Evolutionary conservation across 2,888 invertebrate genomes (phyloP), one percentile per base, ranked within the genome.

Genomic region (Andrena hattorfiana): DNA sequence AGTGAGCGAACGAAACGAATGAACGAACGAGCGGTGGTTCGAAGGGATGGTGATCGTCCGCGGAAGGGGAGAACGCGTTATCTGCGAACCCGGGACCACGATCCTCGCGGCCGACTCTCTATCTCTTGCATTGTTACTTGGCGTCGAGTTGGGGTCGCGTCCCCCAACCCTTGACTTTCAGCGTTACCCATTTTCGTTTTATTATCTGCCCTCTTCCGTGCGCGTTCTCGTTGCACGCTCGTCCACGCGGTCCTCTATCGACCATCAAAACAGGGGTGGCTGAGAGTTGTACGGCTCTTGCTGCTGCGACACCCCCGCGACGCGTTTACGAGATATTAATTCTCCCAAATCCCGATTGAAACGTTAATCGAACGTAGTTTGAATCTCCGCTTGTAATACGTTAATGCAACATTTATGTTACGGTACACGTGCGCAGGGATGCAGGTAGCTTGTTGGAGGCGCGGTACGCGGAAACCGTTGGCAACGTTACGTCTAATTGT

Each of bases 171-270:
- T 91, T 90, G 88, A 91, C 92, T 91, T 87, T 89, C 82, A 91
- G 87, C 90, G 88, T 91, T 89, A 91, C 91, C 87, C 90, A 91
- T 91, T 91, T 91, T 91, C 90, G 90, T 91, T 91, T 91, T 90
- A 91, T 91, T 89, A 92, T 92, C 91, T 91, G 91, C 83, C 89
- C 90, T 89, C 90, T 90, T 88, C 74, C 83, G 89, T 87, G 86
- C 85, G 78, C 66, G 77, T 51, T 35, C 64, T 63, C 54, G 67
- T 74, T 60, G 35, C 48, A 49, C 49, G 49, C 67, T 67, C 64
- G 42, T 35, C 73, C 30, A 20, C 49, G 59, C 63, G 62, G 20
- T 48, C 20, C 76, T 26, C 56, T 30, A 62, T 71, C 63, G 69
- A 16, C 64, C 64, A 51, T 66, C 69, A 51, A 59, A 77, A 64